phyloP scores from a whole-genome alignment of 2,888 invertebrate genomes.

The Lycocerus yunnanus region DNA sequence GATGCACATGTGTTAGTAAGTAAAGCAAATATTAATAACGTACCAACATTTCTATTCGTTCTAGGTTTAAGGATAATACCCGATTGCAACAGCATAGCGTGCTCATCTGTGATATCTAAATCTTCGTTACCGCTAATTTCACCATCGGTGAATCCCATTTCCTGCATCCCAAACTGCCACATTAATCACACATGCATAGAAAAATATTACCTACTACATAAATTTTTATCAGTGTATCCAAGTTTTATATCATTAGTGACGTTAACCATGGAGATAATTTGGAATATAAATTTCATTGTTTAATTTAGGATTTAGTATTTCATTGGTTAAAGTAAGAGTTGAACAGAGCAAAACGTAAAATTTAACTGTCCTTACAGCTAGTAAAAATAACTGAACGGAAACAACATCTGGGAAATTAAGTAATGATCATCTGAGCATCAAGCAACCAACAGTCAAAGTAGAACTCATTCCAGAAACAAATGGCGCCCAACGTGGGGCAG shows the following conservation, averaged over 20 bases:
- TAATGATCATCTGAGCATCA: too few species aligned
- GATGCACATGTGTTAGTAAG: not conserved
- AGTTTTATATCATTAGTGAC: not conserved
- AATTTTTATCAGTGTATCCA: not conserved
- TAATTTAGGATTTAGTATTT: not conserved
- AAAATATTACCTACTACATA: not conserved
- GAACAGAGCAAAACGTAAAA: too few species aligned
- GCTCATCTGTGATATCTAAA: constrained; percentile 73
- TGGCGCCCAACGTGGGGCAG: too few species aligned
- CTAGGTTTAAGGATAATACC: constrained; percentile 54
- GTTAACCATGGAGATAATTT: not conserved
- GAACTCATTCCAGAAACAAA: too few species aligned
- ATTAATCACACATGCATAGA: constrained; percentile 28
- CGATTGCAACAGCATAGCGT: constrained; percentile 66
- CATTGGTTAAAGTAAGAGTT: not conserved
- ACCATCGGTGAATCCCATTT: constrained; percentile 64
- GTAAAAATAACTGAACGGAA: not conserved
- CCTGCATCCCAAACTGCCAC: constrained; percentile 49
- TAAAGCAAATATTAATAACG: constrained; percentile 34
- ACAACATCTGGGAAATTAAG: not conserved
- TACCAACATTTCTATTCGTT: constrained; percentile 52
- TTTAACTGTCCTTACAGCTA: too few species aligned
- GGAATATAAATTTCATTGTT: not conserved
- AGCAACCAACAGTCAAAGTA: too few species aligned
- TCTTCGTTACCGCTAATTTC: constrained; percentile 65